Percentiles rank a stretch among this genome's conserved stretches.
phyloP scores from a whole-genome alignment of 1,140 invertebrate species.

The Anadara kagoshimensis region DNA sequence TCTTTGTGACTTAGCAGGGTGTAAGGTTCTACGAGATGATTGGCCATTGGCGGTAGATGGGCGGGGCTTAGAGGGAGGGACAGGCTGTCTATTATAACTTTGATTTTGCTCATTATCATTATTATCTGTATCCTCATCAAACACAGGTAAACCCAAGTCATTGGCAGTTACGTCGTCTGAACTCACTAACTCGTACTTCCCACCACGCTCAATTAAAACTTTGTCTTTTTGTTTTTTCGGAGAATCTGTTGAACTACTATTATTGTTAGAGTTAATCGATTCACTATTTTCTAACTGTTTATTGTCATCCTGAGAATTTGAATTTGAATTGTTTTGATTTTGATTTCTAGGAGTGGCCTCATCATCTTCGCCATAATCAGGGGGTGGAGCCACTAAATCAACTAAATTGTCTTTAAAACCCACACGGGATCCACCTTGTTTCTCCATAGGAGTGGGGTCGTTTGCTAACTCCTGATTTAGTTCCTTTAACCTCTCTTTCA shows the following conservation, averaged over 20 bases:
- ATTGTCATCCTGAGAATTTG: slow-evolving; percentile 24
- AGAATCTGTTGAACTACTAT: slow-evolving; percentile 31
- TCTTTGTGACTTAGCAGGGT: slow-evolving; percentile 37
- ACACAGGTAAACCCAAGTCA: slow-evolving; percentile 35
- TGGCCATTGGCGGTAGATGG: slow-evolving; percentile 47
- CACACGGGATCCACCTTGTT: slow-evolving; percentile 55
- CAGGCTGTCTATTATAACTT: slow-evolving; percentile 38
- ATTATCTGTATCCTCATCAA: slow-evolving; percentile 28
- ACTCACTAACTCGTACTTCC: slow-evolving; percentile 66
- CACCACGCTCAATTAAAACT: slow-evolving; percentile 68
- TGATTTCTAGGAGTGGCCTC: slow-evolving; percentile 48
- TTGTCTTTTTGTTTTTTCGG: slow-evolving; percentile 32
- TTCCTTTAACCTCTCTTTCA: slow-evolving; percentile 63
- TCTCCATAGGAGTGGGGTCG: slow-evolving; percentile 61
- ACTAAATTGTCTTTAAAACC: slow-evolving; percentile 67
- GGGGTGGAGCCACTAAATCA: slow-evolving; percentile 64
- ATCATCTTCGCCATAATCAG: slow-evolving; percentile 52
- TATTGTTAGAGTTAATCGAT: slow-evolving; percentile 31
- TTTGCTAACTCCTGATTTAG: slow-evolving; percentile 68
- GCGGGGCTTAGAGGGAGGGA: slow-evolving; percentile 56
- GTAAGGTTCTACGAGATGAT: slow-evolving; percentile 30
- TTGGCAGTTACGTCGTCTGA: slow-evolving; percentile 61
- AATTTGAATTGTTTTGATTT: slow-evolving; percentile 28
- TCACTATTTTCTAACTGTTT: slow-evolving; percentile 22
- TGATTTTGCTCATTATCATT: slow-evolving; percentile 29